These are phyloP conservation scores for Hartigia nigra DNA, from an alignment of 2,888 invertebrate genomes.

Conservation along the genomic window DNA sequence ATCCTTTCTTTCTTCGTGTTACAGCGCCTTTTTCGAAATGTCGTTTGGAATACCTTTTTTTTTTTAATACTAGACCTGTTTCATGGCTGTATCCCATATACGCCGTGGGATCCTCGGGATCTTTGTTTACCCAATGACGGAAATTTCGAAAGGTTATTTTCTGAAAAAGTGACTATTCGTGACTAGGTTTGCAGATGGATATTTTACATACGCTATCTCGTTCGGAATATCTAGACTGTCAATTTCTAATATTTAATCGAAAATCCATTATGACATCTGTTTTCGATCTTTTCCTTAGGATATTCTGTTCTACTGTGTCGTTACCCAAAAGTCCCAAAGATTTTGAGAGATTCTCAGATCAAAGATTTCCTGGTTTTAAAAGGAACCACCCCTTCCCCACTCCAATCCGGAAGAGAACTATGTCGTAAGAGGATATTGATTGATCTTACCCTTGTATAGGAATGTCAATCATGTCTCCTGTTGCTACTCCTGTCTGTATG, in stretches of 20 bases:
- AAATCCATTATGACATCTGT: slow-evolving; percentile 22
- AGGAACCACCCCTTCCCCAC: not conserved
- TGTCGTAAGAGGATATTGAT: not conserved
- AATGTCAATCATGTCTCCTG: not conserved
- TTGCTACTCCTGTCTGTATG: not conserved
- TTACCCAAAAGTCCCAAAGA: not conserved
- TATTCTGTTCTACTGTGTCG: not conserved
- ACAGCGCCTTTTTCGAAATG: not conserved
- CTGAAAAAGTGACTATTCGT: slow-evolving; percentile 29
- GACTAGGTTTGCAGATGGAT: slow-evolving; percentile 30
- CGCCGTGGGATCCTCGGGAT: not conserved
- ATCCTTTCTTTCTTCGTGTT: not conserved
- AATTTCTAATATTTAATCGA: slow-evolving; percentile 12
- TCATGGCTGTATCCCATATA: not conserved
- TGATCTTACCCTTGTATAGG: not conserved
- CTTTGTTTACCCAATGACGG: not conserved
- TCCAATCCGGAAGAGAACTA: not conserved
- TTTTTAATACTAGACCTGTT: not conserved
- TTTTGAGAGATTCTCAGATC: not conserved
- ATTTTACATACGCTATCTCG: not conserved
- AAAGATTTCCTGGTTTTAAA: not conserved
- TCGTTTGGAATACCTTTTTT: not conserved
- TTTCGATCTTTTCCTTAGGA: slow-evolving; percentile 13
- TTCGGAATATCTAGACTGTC: slow-evolving; percentile 13
- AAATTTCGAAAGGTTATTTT: not conserved